These are phyloP conservation scores for Lepidochitona cinerea DNA, from an alignment of 2,888 invertebrate genomes.

Conservation along the genomic window DNA sequence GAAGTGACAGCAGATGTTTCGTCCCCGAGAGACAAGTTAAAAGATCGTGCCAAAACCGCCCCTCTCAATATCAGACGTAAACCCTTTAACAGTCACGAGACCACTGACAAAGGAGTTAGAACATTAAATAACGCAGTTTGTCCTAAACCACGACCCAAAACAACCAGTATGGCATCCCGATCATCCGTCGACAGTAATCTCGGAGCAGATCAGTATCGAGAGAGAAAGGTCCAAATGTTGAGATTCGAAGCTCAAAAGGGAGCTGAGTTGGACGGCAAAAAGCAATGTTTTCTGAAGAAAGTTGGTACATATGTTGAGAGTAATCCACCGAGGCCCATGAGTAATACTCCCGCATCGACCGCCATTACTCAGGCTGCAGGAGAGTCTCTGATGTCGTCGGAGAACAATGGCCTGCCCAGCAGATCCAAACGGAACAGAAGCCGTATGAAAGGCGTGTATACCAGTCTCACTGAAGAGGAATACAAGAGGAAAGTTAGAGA, in stretches of 20 bases:
- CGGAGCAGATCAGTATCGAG: constrained; percentile 53
- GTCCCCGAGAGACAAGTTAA: background rate
- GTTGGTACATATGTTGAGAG: constrained; percentile 26
- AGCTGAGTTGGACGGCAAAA: constrained; percentile 40
- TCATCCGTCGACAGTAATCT: constrained; percentile 45
- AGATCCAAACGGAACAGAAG: background rate
- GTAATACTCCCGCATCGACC: background rate
- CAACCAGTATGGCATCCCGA: constrained; percentile 26
- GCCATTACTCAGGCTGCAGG: background rate
- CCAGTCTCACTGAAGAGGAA: constrained; percentile 39
- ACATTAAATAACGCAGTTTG: background rate
- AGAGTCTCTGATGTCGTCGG: background rate
- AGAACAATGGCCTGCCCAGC: background rate
- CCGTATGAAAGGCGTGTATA: background rate
- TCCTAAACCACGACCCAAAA: constrained; percentile 13
- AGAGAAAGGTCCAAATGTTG: constrained; percentile 52
- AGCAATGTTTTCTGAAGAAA: constrained; percentile 44
- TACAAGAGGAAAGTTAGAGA: constrained; percentile 42
- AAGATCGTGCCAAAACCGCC: background rate
- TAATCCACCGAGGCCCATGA: background rate
- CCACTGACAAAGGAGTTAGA: constrained; percentile 38
- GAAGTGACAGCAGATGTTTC: background rate
- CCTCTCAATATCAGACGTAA: background rate
- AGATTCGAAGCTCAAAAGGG: constrained; percentile 47
- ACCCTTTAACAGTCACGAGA: constrained; percentile 14